These are phyloP conservation scores for Amphiprion percula DNA, from an alignment of 2,113 vertebrate genomes.

Conservation along the genomic window DNA sequence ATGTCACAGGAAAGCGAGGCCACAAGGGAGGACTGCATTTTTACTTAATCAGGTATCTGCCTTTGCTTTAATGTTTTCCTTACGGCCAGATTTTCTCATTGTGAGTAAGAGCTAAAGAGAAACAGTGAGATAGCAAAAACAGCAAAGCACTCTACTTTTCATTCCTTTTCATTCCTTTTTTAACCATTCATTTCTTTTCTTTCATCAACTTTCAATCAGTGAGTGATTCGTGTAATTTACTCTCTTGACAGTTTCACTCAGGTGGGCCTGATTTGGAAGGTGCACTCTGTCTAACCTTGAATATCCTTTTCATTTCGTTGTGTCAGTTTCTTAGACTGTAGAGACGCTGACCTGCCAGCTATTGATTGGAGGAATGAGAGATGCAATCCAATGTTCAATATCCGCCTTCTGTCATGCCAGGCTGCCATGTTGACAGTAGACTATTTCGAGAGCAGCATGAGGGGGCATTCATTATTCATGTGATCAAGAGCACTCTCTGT, in stretches of 20 bases:
- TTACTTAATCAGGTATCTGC: constrained; percentile 33
- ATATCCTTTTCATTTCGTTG: constrained; percentile 43
- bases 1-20: constrained; percentile 22
- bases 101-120: constrained; percentile 1
- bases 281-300: constrained; percentile 43
- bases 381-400: constrained; percentile 55
- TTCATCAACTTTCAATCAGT: background rate
- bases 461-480: constrained; percentile 72
- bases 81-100: constrained; percentile 19
- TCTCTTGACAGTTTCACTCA: background rate
- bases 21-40: constrained; percentile 15
- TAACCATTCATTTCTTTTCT: background rate
- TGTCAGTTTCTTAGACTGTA: constrained; percentile 38
- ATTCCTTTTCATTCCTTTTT: background rate
- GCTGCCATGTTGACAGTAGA: constrained; percentile 43
- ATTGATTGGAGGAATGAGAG: constrained; percentile 61
- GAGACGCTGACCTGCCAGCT: constrained; percentile 44
- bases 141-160: background rate
- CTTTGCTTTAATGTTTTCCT: constrained; percentile 46
- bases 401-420: constrained; percentile 44
- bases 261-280: background rate
- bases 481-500: constrained; percentile 20
- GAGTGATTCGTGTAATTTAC: background rate
- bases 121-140: background rate
- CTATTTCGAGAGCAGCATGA: constrained; percentile 71